Conservation (phyloP, 1,140 invertebrate species). For the Holcopasites calliopsidis region DNA sequence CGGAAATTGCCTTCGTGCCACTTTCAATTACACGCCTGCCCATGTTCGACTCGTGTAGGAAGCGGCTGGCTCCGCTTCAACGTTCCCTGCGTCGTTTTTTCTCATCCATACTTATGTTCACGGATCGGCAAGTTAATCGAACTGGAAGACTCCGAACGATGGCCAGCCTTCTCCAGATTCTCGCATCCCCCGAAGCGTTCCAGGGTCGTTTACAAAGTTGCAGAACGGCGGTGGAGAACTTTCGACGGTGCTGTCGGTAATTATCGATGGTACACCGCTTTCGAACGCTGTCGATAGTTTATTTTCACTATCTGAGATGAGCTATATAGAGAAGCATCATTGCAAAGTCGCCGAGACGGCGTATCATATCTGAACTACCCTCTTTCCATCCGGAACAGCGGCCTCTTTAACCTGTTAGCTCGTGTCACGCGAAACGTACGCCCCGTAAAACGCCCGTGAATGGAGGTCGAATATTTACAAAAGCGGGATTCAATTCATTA, state of each 20-base stretch:
- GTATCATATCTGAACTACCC: neutral
- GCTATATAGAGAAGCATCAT: too few relatives aligned
- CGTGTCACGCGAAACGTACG: neutral
- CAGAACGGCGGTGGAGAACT: too few relatives aligned
- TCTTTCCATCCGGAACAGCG: neutral
- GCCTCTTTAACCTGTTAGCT: neutral
- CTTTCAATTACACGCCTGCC: conserved; percentile 16
- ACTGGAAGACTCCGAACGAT: conserved; percentile 11
- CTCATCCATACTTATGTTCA: neutral
- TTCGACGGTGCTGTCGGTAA: too few relatives aligned
- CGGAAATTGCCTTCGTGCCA: conserved; percentile 13
- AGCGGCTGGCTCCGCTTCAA: neutral
- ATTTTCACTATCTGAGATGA: too few relatives aligned
- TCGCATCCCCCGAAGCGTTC: neutral
- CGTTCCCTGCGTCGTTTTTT: neutral
- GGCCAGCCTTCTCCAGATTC: neutral
- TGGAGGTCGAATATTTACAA: neutral
- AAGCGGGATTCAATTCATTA: neutral
- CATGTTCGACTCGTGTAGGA: conserved; percentile 1
- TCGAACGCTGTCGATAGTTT: too few relatives aligned
- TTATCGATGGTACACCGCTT: too few relatives aligned
- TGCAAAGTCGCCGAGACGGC: conserved; percentile 1
- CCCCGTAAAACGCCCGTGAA: neutral
- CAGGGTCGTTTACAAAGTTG: neutral
- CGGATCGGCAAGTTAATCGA: neutral